These are phyloP conservation scores for Myoxocephalus aenaeus DNA, from an alignment of 2,797 vertebrate genomes.

Conservation along the genomic window DNA sequence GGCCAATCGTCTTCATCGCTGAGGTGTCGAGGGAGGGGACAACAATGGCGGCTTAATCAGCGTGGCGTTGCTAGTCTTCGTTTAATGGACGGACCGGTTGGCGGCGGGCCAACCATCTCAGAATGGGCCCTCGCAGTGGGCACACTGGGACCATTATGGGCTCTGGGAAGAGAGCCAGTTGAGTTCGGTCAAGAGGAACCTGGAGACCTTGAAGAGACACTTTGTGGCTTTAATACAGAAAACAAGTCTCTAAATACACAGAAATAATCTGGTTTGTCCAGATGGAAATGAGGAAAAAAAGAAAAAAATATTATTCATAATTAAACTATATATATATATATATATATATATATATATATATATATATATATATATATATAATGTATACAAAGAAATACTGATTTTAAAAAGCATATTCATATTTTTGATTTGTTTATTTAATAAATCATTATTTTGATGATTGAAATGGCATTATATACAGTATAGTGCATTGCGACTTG, in stretches of 20 bases:
- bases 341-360: too few relatives aligned
- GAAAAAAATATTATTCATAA: too few relatives aligned
- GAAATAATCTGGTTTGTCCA: background rate
- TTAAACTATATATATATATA: too few relatives aligned
- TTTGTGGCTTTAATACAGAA: background rate
- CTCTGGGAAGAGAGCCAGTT: conserved; percentile 20
- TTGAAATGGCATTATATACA: too few relatives aligned
- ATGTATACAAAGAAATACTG: too few relatives aligned
- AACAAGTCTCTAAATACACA: background rate
- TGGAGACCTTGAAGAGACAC: background rate
- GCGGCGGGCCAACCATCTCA: conserved; percentile 26
- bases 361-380: too few relatives aligned
- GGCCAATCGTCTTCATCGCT: conserved; percentile 25
- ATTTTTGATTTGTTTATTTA: too few relatives aligned
- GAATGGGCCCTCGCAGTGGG: conserved; percentile 32
- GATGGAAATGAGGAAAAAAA: too few relatives aligned
- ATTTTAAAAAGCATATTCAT: too few relatives aligned
- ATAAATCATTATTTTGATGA: too few relatives aligned
- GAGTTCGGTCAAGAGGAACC: background rate
- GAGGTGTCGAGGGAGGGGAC: conserved; percentile 22
- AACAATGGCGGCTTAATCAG: conserved; percentile 33
- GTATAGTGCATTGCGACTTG: too few relatives aligned
- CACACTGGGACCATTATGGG: conserved; percentile 46
- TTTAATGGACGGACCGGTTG: conserved; percentile 31
- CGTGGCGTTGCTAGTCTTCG: background rate